Evolutionary conservation across 2,797 vertebrate genomes (phyloP).

Genomic region (Enteromius trimaculatus): DNA sequence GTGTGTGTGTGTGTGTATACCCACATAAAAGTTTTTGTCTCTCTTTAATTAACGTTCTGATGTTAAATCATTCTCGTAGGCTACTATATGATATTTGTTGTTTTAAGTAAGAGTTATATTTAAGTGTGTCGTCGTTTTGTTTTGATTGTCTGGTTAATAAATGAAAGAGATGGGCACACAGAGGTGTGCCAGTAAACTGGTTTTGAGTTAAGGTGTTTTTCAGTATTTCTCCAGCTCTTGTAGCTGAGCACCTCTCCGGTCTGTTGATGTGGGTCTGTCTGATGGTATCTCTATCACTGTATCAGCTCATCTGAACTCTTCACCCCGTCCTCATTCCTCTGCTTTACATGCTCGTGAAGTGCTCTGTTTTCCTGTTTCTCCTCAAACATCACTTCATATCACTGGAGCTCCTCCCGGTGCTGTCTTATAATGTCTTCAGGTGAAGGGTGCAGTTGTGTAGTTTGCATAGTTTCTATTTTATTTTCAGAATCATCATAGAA

Average conservation of each 20-base stretch:
- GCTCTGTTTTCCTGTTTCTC: slow-evolving; percentile 50
- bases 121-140: not conserved
- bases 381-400: slow-evolving; percentile 17
- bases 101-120: not conserved
- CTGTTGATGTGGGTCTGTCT: slow-evolving; percentile 72
- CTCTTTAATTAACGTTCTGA: not conserved
- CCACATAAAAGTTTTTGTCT: not conserved
- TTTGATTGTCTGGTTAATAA: not conserved
- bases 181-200: not conserved
- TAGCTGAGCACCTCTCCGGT: slow-evolving; percentile 48
- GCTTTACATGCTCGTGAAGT: slow-evolving; percentile 60
- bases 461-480: not conserved
- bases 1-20: too few species aligned
- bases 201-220: not conserved
- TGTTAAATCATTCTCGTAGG: not conserved
- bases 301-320: slow-evolving; percentile 78
- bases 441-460: not conserved
- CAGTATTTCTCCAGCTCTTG: not conserved
- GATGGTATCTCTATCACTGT: slow-evolving; percentile 78
- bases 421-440: not conserved
- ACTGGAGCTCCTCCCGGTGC: not conserved
- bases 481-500: not conserved
- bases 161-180: not conserved
- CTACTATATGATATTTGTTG: not conserved
- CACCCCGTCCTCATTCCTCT: slow-evolving; percentile 59